Conservation (phyloP, 2,797 vertebrate species). For the Esox masquinongy region DNA sequence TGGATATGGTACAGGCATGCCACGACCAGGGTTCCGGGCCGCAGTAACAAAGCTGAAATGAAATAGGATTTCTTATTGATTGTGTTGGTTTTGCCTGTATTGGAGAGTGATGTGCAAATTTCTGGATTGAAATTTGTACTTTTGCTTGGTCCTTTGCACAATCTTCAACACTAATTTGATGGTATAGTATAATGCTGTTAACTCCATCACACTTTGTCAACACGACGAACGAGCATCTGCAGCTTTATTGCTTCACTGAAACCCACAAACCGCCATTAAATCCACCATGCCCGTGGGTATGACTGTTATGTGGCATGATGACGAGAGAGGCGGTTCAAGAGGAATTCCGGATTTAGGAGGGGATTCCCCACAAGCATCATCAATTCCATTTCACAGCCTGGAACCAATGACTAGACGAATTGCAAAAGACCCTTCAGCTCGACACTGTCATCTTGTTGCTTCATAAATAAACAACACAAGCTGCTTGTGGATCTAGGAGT, state of each 20-base stretch:
- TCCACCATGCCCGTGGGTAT: not conserved
- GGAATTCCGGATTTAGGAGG: slow-evolving; percentile 11
- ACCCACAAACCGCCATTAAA: not conserved
- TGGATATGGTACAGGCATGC: no score
- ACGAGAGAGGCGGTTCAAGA: not conserved
- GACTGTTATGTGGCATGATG: not conserved
- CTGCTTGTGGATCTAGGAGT: no score
- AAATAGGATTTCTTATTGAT: not conserved
- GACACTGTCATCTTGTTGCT: not conserved
- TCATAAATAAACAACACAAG: not conserved
- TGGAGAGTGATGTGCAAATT: not conserved
- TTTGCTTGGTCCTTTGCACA: not conserved
- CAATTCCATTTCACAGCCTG: no score
- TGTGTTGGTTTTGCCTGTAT: not conserved
- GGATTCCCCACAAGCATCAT: slow-evolving; percentile 4
- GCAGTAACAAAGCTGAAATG: no score
- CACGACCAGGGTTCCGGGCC: no score
- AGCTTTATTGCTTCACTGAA: not conserved
- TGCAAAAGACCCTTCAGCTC: no score
- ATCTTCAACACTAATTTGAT: not conserved
- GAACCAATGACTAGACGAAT: no score
- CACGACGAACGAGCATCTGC: not conserved
- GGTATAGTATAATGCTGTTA: not conserved
- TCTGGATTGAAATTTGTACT: no score
- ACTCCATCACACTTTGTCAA: not conserved